Conservation (phyloP, 2,888 invertebrate species). For the Cacoxenus indagator region DNA sequence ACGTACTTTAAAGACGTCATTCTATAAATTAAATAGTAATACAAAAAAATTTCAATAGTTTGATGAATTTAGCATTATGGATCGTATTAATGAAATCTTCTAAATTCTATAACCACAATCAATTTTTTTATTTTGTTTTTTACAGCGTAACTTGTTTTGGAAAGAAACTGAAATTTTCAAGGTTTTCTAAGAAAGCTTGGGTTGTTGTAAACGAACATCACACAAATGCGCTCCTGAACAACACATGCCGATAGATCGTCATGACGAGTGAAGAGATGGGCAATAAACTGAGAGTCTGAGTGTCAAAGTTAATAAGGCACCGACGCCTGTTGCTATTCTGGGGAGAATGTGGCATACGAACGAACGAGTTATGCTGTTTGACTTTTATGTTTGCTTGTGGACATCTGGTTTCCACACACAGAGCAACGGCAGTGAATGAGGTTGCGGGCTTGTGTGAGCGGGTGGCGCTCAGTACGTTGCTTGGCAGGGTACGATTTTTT, state of each 20-base stretch:
- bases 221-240: not conserved
- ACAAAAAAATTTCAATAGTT: too few relatives aligned
- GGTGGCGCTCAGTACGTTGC: slow-evolving; percentile 15
- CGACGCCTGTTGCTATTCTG: not conserved
- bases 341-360: slow-evolving; percentile 4
- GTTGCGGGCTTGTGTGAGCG: slow-evolving; percentile 30
- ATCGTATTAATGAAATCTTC: too few relatives aligned
- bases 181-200: too few relatives aligned
- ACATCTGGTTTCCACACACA: slow-evolving; percentile 52
- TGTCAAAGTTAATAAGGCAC: slow-evolving; percentile 12
- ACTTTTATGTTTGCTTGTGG: slow-evolving; percentile 42
- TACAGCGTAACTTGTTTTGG: too few relatives aligned
- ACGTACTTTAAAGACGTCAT: too few relatives aligned
- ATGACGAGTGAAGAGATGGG: slow-evolving; percentile 7
- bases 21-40: too few relatives aligned
- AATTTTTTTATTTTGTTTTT: too few relatives aligned
- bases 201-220: too few relatives aligned
- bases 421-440: slow-evolving; percentile 14
- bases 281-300: slow-evolving; percentile 27
- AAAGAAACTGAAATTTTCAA: too few relatives aligned
- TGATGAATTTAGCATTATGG: too few relatives aligned
- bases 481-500: not conserved
- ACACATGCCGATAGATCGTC: not conserved
- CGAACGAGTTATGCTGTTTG: not conserved
- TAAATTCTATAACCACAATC: too few relatives aligned